Evolutionary conservation across 2,888 invertebrate genomes (phyloP), one percentile per base, ranked within the genome.

Genomic region (Amblyteles armatorius): DNA sequence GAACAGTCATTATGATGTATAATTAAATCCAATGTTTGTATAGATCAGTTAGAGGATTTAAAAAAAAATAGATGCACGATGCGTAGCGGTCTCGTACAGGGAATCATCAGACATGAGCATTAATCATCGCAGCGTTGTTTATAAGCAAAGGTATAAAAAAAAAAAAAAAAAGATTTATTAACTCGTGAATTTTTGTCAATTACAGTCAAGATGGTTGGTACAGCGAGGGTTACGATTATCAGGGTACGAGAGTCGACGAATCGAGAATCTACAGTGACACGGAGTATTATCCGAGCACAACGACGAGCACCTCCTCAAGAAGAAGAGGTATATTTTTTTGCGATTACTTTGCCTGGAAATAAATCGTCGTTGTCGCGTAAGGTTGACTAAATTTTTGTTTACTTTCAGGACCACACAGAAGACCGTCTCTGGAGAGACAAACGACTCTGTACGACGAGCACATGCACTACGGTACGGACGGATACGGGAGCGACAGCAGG

Each of bases 381-480:
- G 26, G 3, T 26, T 5, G 44, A 48, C 11, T 48, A 19, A 19
- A 68, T 11, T 50, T 78, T 36, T 55, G 57, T 22, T 52, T 63
- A 55, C 33, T 33, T 71, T 83, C 90, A 93, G 94, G 92, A 87
- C 91, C 93, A 78, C 93, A 93, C 55, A 94, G 97, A 91, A 95
- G 97, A 92, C 97, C 97, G 84, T 97, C 97, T 94, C 94, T 97
- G 91, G 97, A 97, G 94, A 95, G 97, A 90, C 97, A 97, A 94
- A 96, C 96, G 86, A 97, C 97, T 63, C 94, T 97, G 89, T 97
- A 97, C 91, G 97, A 97, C 92, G 97, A 97, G 91, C 95, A 96
- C 89, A 95, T 95, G 88, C 95, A 95, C 90, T 96, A 95, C 89
- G 95, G 92, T 26, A 94, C 94, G 83, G 93, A 94, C 81, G 94